Conservation (phyloP, 1,140 invertebrate genomes). For the Radopholus similis region DNA sequence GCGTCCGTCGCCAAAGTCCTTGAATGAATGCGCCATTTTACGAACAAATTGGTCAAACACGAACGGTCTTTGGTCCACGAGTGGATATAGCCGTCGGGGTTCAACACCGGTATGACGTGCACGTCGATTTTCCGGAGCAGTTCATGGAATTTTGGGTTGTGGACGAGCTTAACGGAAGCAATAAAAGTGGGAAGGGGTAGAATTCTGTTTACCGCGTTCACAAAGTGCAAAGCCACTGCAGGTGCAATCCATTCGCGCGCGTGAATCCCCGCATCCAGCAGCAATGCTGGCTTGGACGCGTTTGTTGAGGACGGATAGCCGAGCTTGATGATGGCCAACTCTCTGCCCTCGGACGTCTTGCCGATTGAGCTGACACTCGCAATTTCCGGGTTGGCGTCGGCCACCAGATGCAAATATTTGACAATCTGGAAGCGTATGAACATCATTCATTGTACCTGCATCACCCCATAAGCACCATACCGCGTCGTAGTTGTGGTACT, state of each 20-base stretch:
- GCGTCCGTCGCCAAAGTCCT: slow-evolving; percentile 62
- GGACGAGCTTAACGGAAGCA: slow-evolving; percentile 11
- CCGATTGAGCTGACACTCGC: slow-evolving; percentile 20
- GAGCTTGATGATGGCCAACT: slow-evolving; percentile 23
- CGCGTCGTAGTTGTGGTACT: not conserved
- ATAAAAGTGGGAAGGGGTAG: not conserved
- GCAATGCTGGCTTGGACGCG: slow-evolving; percentile 20
- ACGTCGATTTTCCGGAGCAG: slow-evolving; percentile 34
- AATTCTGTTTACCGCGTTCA: slow-evolving; percentile 22
- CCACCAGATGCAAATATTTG: slow-evolving; percentile 18
- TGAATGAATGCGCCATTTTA: not conserved
- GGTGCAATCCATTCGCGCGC: slow-evolving; percentile 40
- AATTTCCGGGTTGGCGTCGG: slow-evolving; percentile 1
- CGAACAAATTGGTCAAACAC: not conserved
- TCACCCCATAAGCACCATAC: not conserved
- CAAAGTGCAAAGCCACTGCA: slow-evolving; percentile 25
- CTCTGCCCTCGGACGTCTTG: slow-evolving; percentile 15
- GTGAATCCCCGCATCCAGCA: slow-evolving; percentile 42
- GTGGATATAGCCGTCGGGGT: slow-evolving; percentile 62
- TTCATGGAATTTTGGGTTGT: slow-evolving; percentile 8
- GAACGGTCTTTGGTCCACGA: slow-evolving; percentile 54
- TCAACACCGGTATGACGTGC: slow-evolving; percentile 28
- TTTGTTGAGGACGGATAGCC: slow-evolving; percentile 18
- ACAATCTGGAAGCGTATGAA: slow-evolving; percentile 2
- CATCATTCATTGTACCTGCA: not conserved